Conservation (phyloP, 2,797 vertebrate genomes). For the Pipistrellus pygmaeus region DNA sequence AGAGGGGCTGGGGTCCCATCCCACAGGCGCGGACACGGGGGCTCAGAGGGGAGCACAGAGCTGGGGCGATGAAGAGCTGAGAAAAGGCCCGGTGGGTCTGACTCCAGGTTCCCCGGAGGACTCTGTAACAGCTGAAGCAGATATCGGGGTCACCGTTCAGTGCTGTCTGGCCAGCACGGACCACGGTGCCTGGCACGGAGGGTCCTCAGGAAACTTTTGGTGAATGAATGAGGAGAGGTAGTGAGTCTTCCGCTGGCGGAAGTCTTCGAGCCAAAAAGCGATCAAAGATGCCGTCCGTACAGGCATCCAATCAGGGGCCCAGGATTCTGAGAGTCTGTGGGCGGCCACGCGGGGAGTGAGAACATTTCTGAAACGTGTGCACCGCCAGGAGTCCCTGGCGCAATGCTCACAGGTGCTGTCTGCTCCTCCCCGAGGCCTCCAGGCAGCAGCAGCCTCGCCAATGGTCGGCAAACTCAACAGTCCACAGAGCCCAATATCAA, state of each 20-base stretch:
- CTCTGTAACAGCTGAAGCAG: neutral
- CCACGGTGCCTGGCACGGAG: neutral
- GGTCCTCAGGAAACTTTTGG: accelerated
- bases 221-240: neutral
- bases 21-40: neutral
- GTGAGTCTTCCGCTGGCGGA: accelerated
- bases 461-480: too few species aligned
- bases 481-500: too few species aligned
- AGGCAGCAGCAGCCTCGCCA: neutral
- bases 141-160: accelerated
- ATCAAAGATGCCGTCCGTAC: accelerated
- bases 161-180: neutral
- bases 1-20: neutral
- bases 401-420: neutral
- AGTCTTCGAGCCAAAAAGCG: neutral
- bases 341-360: neutral
- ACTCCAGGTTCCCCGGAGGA: neutral
- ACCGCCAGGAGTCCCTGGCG: neutral
- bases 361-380: neutral
- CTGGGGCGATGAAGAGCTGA: neutral
- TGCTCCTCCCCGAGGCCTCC: neutral
- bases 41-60: neutral
- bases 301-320: neutral
- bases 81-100: neutral
- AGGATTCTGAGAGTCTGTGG: neutral